These are phyloP conservation scores for Scaptomyza parva DNA, from an alignment of 2,888 invertebrate genomes.

Conservation along the genomic window DNA sequence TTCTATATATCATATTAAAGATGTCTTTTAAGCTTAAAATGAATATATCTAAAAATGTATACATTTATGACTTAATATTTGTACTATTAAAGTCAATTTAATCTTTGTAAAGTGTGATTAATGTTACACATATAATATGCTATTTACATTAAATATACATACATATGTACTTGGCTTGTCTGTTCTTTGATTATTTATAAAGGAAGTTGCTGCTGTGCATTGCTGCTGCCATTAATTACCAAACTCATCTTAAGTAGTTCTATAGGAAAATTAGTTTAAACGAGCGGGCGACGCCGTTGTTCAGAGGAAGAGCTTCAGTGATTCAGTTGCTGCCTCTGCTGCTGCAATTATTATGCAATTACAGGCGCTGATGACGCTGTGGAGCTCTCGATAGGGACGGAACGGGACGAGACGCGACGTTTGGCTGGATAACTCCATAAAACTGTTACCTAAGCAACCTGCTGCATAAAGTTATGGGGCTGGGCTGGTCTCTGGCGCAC, in stretches of 20 bases:
- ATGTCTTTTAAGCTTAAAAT: too few species aligned
- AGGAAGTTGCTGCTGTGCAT: conserved; percentile 11
- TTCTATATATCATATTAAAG: too few species aligned
- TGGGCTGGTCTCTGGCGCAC: conserved; percentile 25
- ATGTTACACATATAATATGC: neutral
- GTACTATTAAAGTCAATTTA: too few species aligned
- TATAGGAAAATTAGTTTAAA: conserved; percentile 76
- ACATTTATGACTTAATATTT: neutral
- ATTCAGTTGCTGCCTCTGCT: conserved; percentile 26
- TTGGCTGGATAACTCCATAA: conserved; percentile 70
- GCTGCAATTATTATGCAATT: conserved; percentile 80
- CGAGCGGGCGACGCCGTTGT: conserved; percentile 30
- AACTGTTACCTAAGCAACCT: conserved; percentile 79
- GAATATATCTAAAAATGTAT: neutral
- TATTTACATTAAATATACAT: too few species aligned
- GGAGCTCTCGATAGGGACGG: neutral
- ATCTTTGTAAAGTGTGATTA: neutral
- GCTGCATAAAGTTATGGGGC: conserved; percentile 70
- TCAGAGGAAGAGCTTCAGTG: conserved; percentile 25
- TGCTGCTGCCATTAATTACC: conserved; percentile 70
- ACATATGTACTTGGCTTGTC: conserved; percentile 4
- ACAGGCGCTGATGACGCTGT: conserved; percentile 48
- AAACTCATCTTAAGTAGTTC: conserved; percentile 78
- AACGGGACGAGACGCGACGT: conserved; percentile 16
- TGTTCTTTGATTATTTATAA: conserved; percentile 12